phyloP scores from a whole-genome alignment of 2,113 vertebrate species.

The Sminthopsis crassicaudata region DNA sequence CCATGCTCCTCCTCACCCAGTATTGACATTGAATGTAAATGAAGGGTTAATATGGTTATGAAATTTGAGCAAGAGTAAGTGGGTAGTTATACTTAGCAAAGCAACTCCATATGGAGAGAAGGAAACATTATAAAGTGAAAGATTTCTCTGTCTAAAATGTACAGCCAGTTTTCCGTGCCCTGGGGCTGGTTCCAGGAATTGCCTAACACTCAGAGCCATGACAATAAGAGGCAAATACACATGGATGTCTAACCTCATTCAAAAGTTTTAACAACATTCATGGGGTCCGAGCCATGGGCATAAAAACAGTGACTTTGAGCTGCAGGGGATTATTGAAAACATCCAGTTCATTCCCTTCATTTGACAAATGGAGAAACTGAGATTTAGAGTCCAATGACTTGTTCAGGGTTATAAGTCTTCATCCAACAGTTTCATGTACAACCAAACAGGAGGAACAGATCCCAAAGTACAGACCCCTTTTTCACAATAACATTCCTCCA shows the following conservation, averaged over 20 bases:
- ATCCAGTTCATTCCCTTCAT: neutral
- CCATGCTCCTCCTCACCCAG: neutral
- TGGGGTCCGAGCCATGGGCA: neutral
- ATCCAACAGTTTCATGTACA: neutral
- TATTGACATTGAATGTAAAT: neutral
- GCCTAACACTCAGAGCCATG: neutral
- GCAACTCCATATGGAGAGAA: constrained; percentile 28
- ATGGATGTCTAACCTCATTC: neutral
- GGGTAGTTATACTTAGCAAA: constrained; percentile 12
- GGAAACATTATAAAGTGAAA: constrained; percentile 38
- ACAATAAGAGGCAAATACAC: neutral
- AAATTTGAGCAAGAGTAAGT: neutral
- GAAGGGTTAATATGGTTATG: constrained; percentile 19
- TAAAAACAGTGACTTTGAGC: neutral
- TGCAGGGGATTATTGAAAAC: neutral
- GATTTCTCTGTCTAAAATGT: constrained; percentile 32
- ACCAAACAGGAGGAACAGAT: neutral
- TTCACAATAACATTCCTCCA: neutral
- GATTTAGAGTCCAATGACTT: neutral
- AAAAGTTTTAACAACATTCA: neutral
- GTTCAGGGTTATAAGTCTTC: neutral
- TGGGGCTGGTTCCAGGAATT: neutral
- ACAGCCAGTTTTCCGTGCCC: neutral
- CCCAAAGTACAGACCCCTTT: neutral
- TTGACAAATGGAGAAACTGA: neutral